Evolutionary conservation across 2,797 vertebrate genomes (phyloP).

Genomic region (Podarcis siculus): DNA sequence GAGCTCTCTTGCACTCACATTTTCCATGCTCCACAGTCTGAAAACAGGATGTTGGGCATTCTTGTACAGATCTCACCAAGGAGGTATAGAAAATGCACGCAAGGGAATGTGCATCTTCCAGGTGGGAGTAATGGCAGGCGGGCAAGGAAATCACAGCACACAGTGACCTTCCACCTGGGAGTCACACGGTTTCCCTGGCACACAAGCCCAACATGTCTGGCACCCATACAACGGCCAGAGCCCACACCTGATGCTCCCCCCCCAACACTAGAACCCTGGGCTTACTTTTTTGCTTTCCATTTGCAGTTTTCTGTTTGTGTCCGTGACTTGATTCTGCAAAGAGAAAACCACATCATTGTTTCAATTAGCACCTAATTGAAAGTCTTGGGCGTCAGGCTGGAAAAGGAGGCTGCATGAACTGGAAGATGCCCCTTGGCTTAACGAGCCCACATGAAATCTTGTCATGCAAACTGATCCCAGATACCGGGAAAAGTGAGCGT

Average conservation of each 20-base stretch:
- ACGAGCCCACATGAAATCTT: neutral
- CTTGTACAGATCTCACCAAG: neutral
- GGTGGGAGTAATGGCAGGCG: neutral
- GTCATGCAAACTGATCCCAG: rapidly evolving
- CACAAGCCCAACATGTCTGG: rapidly evolving
- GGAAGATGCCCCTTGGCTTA: neutral
- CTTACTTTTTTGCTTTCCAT: conserved; percentile 89
- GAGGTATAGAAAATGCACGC: neutral
- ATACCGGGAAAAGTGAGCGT: rapidly evolving
- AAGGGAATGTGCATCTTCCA: neutral
- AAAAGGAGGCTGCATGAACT: no score
- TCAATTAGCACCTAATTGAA: neutral
- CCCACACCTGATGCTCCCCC: no score
- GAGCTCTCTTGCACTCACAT: neutral
- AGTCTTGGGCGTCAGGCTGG: no score
- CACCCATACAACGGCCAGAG: no score
- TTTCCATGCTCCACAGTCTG: no score
- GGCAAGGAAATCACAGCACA: neutral
- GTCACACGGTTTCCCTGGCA: neutral
- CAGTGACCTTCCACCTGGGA: neutral
- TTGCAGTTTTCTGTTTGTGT: conserved; percentile 92
- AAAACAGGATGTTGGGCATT: neutral
- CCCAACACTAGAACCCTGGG: neutral
- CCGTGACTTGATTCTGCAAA: conserved; percentile 91
- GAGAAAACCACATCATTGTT: neutral